phyloP scores from a whole-genome alignment of 1,140 invertebrate genomes.

The Pogonomyrmex californicus region DNA sequence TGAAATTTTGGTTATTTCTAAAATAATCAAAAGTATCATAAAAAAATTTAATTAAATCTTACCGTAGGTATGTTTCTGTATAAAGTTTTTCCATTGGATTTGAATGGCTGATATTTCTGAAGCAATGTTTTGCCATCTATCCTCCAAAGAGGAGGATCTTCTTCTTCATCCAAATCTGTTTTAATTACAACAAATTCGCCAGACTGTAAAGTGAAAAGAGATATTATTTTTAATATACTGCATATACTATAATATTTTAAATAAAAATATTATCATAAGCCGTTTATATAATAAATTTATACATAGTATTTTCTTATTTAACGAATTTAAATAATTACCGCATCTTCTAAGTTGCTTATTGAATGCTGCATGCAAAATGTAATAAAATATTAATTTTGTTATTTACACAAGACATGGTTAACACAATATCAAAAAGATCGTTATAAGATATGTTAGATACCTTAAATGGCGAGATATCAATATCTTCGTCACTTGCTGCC shows the following conservation, averaged over 20 bases:
- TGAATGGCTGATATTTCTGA: conserved; percentile 95
- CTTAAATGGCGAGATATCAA: conserved; percentile 86
- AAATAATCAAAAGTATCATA: background rate
- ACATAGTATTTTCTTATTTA: background rate
- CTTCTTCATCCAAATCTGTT: conserved; percentile 91
- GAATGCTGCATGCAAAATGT: conserved; percentile 80
- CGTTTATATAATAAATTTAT: background rate
- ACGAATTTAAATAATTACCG: conserved; percentile 73
- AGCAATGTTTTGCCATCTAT: conserved; percentile 95
- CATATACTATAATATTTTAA: background rate
- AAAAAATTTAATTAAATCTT: conserved; percentile 79
- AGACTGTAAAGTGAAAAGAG: conserved; percentile 88
- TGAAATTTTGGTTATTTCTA: conserved; percentile 17
- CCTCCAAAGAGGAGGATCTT: conserved; percentile 94
- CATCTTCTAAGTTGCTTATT: conserved; percentile 75
- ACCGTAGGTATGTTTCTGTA: conserved; percentile 96
- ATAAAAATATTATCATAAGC: conserved; percentile 35
- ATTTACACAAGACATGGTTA: background rate
- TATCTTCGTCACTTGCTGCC: conserved; percentile 82
- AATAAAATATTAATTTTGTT: conserved; percentile 29
- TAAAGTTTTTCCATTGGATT: conserved; percentile 92
- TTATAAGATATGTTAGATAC: conserved; percentile 72
- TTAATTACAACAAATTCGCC: conserved; percentile 95
- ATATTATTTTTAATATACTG: conserved; percentile 30
- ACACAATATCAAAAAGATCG: conserved; percentile 1